Conservation (phyloP, 2,888 invertebrate species). For the Dicycla oo region DNA sequence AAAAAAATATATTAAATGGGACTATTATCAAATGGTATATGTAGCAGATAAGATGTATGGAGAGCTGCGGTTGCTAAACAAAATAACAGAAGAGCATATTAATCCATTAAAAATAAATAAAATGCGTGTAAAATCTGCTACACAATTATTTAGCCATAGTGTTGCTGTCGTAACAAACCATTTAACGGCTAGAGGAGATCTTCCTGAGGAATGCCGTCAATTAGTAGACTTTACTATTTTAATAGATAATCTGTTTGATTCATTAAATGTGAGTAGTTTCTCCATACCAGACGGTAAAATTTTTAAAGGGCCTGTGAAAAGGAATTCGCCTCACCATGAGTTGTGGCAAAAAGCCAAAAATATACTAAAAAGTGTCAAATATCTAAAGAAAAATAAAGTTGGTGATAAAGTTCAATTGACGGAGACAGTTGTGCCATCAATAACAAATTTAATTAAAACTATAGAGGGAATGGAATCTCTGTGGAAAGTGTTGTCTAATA, state of each 20-base stretch:
- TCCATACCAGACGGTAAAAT: constrained; percentile 2
- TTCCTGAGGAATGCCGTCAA: constrained; percentile 3
- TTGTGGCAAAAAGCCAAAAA: constrained; percentile 15
- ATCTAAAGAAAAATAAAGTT: constrained; percentile 3
- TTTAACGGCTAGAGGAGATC: constrained; percentile 6
- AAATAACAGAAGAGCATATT: too few species aligned
- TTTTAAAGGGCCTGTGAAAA: too few species aligned
- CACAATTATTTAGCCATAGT: too few species aligned
- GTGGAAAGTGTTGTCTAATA: constrained; percentile 49
- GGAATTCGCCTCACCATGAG: constrained; percentile 2
- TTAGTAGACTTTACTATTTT: constrained; percentile 8
- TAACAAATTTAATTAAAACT: constrained; percentile 9
- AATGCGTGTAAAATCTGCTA: constrained; percentile 19
- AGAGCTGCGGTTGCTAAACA: too few species aligned
- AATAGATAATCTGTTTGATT: constrained; percentile 14
- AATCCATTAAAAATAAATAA: too few species aligned
- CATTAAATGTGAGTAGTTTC: constrained; percentile 9
- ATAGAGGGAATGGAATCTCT: constrained; percentile 55
- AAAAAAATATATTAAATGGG: too few species aligned
- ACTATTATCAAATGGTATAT: too few species aligned
- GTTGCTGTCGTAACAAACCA: constrained; percentile 12
- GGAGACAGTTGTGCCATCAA: constrained; percentile 8
- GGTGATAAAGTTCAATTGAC: constrained; percentile 4
- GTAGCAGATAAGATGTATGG: too few species aligned
- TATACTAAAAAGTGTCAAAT: constrained; percentile 5